Evolutionary conservation across 2,797 vertebrate species (phyloP).

Genomic region (Gobionotothen gibberifrons): DNA sequence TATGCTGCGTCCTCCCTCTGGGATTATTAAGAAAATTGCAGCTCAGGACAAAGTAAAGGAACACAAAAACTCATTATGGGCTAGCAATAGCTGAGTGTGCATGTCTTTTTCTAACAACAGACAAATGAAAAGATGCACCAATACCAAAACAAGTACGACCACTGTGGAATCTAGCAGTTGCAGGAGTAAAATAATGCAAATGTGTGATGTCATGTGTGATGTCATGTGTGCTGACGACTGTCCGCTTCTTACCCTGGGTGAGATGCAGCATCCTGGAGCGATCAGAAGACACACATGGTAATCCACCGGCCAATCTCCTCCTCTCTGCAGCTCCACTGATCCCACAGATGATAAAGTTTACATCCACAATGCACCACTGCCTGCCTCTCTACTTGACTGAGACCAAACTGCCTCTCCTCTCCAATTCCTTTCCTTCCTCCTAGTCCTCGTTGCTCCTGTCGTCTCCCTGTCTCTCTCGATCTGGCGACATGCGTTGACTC

Average conservation of each 20-base stretch:
- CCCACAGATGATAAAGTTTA: conserved; percentile 83
- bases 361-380: conserved; percentile 77
- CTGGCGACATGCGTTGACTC: conserved; percentile 59
- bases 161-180: neutral
- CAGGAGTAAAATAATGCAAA: neutral
- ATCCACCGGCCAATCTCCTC: conserved; percentile 69
- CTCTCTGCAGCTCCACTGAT: conserved; percentile 67
- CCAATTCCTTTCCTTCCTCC: conserved; percentile 10
- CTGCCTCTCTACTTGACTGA: conserved; percentile 41
- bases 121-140: neutral
- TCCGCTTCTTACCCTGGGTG: conserved; percentile 82
- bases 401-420: conserved; percentile 38
- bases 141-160: neutral
- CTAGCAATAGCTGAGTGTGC: conserved; percentile 13
- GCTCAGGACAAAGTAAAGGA: conserved; percentile 24
- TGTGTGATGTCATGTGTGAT: neutral
- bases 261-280: conserved; percentile 84
- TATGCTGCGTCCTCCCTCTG: conserved; percentile 9
- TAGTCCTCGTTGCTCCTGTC: conserved; percentile 21
- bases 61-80: neutral
- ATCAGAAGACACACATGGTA: conserved; percentile 79
- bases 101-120: conserved; percentile 8
- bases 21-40: conserved; percentile 28
- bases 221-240: neutral
- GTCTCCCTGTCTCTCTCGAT: conserved; percentile 54